phyloP scores from a whole-genome alignment of 2,113 vertebrate species.

The Upupa epops region DNA sequence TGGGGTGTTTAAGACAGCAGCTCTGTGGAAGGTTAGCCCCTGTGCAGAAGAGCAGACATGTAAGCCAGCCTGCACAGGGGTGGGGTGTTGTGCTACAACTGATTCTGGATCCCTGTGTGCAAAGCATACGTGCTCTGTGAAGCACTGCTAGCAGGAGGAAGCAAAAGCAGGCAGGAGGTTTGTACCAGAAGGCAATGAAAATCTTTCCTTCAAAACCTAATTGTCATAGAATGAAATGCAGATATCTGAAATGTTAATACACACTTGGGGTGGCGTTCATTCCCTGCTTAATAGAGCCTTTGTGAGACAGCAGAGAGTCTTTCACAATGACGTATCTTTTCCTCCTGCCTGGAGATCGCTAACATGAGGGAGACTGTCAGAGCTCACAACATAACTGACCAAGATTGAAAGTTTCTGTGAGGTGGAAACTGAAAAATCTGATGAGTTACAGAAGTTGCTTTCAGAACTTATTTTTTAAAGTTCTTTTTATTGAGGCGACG shows the following conservation, averaged over 20 bases:
- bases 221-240: not conserved
- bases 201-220: not conserved
- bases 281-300: not conserved
- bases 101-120: not conserved
- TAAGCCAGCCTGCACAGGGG: not conserved
- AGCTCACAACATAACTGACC: not conserved
- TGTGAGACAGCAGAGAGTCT: not conserved
- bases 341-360: not conserved
- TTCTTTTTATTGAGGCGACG: not conserved
- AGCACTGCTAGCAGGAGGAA: not conserved
- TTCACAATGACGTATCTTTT: not conserved
- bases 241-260: not conserved
- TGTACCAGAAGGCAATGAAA: not conserved
- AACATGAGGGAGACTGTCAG: not conserved
- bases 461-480: not conserved
- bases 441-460: not conserved
- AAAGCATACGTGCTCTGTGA: not conserved
- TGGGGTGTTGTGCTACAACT: not conserved
- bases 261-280: not conserved
- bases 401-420: not conserved
- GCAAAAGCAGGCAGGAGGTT: not conserved
- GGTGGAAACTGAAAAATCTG: not conserved
- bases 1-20: accelerated
- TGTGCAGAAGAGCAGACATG: not conserved
- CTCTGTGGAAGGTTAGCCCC: not conserved